A percentile compares a stretch with the other conserved stretches of the same genome.
These are phyloP conservation scores for Rhamnusium bicolor DNA, from an alignment of 2,888 invertebrate genomes.

Conservation along the genomic window DNA sequence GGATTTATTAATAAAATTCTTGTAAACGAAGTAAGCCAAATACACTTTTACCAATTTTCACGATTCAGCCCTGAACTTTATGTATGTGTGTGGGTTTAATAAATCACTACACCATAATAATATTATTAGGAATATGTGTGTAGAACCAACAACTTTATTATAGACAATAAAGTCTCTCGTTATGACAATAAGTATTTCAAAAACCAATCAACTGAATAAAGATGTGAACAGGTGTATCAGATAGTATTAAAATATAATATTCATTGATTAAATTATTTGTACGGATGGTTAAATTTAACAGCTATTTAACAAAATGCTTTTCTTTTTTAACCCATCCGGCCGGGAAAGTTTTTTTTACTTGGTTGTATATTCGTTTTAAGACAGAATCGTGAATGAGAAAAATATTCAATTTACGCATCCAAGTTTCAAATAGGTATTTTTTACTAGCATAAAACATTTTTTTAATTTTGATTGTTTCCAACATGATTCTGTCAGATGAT, in stretches of 20 bases:
- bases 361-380: too few species aligned
- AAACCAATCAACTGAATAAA: neutral
- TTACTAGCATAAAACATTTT: too few species aligned
- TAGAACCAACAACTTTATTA: neutral
- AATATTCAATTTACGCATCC: too few species aligned
- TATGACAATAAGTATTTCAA: neutral
- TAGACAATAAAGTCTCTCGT: neutral
- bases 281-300: neutral
- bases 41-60: too few species aligned
- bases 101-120: neutral
- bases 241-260: slow-evolving; percentile 6
- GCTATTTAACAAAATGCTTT: neutral
- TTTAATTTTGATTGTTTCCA: too few species aligned
- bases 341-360: too few species aligned
- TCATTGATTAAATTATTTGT: neutral
- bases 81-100: neutral
- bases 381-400: too few species aligned
- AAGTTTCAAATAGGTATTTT: too few species aligned
- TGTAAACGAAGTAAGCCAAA: too few species aligned
- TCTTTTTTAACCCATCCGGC: neutral
- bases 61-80: neutral
- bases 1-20: too few species aligned
- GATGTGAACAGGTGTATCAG: neutral
- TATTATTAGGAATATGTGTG: neutral
- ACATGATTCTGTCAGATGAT: too few species aligned